phyloP scores from a whole-genome alignment of 2,888 invertebrate genomes.

The Scaptomyza flava region DNA sequence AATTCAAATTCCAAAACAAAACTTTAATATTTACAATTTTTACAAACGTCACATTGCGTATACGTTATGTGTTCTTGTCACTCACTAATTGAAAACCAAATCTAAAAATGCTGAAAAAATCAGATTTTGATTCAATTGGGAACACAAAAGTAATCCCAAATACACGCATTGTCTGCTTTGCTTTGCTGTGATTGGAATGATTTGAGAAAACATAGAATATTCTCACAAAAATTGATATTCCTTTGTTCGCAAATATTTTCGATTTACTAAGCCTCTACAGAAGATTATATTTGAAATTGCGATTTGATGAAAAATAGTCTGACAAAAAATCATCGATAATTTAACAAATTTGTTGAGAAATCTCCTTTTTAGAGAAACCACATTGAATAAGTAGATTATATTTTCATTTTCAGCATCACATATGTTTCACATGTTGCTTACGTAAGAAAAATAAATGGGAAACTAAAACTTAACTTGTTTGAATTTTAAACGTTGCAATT shows the following conservation, averaged over 20 bases:
- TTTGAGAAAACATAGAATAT: not conserved
- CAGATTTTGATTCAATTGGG: constrained; percentile 8
- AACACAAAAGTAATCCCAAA: constrained; percentile 1
- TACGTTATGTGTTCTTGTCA: constrained; percentile 35
- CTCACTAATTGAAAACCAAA: constrained; percentile 5
- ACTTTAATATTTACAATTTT: constrained; percentile 41
- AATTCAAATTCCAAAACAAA: constrained; percentile 14
- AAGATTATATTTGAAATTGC: too few relatives aligned
- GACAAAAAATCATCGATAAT: too few relatives aligned
- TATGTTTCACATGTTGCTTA: not conserved
- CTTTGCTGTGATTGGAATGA: constrained; percentile 6
- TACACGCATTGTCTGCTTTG: not conserved
- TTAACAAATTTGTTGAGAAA: not conserved
- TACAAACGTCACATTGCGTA: constrained; percentile 42
- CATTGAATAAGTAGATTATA: not conserved
- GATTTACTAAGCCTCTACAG: not conserved
- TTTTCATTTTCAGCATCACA: not conserved
- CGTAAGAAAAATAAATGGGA: not conserved
- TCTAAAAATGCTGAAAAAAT: constrained; percentile 1
- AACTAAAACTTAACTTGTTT: constrained; percentile 7
- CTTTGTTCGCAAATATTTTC: not conserved
- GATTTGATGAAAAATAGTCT: too few relatives aligned
- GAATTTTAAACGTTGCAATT: constrained; percentile 20
- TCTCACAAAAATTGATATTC: not conserved
- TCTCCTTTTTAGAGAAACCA: not conserved